Conservation (phyloP, 2,797 vertebrate species). For the Selene dorsalis region DNA sequence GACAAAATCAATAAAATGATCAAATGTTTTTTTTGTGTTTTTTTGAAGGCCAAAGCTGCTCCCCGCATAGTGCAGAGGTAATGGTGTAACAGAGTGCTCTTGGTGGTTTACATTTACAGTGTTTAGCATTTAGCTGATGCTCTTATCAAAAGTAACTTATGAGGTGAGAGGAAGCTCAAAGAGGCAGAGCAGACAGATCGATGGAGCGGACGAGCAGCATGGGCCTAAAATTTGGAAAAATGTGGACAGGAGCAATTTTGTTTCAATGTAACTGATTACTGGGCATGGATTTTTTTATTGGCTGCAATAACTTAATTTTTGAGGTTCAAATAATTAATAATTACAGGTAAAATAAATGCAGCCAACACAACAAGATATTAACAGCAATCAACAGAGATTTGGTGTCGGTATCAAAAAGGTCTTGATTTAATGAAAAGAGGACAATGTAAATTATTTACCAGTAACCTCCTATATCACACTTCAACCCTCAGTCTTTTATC, state of each 20-base stretch:
- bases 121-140: conserved; percentile 40
- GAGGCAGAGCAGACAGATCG: conserved; percentile 28
- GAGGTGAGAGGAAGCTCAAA: conserved; percentile 31
- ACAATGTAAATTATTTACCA: neutral
- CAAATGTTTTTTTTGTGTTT: conserved; percentile 21
- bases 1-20: conserved; percentile 47
- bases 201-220: conserved; percentile 15
- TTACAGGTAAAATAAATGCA: neutral
- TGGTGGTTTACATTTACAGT: conserved; percentile 46
- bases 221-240: neutral
- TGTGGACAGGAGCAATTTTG: neutral
- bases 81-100: conserved; percentile 25
- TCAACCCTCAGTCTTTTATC: neutral
- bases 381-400: too few relatives aligned
- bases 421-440: too few relatives aligned
- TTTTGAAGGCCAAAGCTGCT: conserved; percentile 19
- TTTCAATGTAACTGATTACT: neutral
- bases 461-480: neutral
- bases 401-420: too few relatives aligned
- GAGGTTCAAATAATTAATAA: neutral
- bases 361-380: neutral
- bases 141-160: conserved; percentile 30
- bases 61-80: neutral
- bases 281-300: neutral
- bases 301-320: neutral